These are phyloP conservation scores for Meandrina meandrites DNA, from an alignment of 92 coral and sea anemone genomes.

Conservation along the genomic window DNA sequence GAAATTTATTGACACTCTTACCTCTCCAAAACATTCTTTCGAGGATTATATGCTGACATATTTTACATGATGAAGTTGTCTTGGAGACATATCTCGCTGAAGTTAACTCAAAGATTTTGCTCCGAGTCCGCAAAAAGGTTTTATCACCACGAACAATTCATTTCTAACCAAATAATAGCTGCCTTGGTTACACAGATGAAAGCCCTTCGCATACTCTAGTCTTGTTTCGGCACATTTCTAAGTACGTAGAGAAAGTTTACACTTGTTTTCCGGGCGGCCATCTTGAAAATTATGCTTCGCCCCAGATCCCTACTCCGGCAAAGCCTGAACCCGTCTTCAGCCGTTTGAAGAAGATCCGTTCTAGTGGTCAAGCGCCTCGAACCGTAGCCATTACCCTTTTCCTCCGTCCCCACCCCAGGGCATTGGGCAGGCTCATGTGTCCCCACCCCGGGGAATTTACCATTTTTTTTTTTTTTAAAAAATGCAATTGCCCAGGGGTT, in stretches of 20 bases:
- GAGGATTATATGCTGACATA: slow-evolving; percentile 34
- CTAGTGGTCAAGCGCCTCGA: too few species aligned
- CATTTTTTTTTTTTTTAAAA: too few species aligned
- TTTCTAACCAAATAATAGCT: not conserved
- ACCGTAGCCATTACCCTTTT: too few species aligned
- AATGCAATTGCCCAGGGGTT: too few species aligned
- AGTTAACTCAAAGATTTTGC: not conserved
- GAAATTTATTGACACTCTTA: not conserved
- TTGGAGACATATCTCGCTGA: slow-evolving; percentile 12
- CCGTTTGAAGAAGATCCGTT: too few species aligned
- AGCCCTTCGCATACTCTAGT: not conserved
- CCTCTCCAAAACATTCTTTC: slow-evolving; percentile 40
- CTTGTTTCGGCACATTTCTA: not conserved
- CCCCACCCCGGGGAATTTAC: too few species aligned
- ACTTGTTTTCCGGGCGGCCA: slow-evolving; percentile 1
- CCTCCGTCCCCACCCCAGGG: too few species aligned
- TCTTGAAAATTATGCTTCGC: slow-evolving; percentile 3
- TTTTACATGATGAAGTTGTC: not conserved
- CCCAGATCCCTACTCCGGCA: not conserved
- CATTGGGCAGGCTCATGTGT: too few species aligned
- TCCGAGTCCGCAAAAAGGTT: too few species aligned
- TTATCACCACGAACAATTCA: not conserved
- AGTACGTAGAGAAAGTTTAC: not conserved
- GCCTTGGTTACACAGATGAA: not conserved
- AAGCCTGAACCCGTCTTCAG: too few species aligned